Evolutionary conservation across 2,888 invertebrate species (phyloP).

Genomic region (Pheosia gnoma): DNA sequence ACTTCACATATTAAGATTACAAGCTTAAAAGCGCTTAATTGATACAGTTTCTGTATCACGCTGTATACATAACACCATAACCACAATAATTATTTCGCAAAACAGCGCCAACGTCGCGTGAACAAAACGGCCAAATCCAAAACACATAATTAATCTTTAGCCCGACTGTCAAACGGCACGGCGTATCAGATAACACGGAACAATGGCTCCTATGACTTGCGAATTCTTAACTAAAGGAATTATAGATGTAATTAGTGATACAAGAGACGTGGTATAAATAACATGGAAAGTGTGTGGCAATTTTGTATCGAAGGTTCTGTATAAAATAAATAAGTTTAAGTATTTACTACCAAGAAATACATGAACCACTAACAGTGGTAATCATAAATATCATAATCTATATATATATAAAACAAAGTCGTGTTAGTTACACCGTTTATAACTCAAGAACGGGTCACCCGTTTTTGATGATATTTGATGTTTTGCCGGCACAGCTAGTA

Average conservation of each 20-base stretch:
- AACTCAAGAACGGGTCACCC: too few relatives aligned
- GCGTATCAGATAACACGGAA: conserved; percentile 31
- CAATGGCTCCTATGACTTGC: conserved; percentile 45
- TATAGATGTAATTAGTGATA: conserved; percentile 44
- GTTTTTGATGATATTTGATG: too few relatives aligned
- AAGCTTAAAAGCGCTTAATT: too few relatives aligned
- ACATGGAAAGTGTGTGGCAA: neutral
- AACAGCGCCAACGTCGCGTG: neutral
- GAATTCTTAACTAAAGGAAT: conserved; percentile 28
- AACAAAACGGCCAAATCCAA: conserved; percentile 12
- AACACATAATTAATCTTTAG: conserved; percentile 44
- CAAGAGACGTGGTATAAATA: conserved; percentile 19
- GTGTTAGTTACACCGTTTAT: too few relatives aligned
- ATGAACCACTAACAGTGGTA: too few relatives aligned
- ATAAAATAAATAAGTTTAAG: neutral
- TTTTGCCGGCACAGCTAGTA: too few relatives aligned
- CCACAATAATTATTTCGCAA: conserved; percentile 9
- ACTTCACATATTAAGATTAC: too few relatives aligned
- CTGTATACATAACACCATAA: neutral
- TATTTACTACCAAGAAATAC: too few relatives aligned
- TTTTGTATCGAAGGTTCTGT: neutral
- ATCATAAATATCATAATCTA: too few relatives aligned
- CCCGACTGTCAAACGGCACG: conserved; percentile 19
- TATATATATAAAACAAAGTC: too few relatives aligned
- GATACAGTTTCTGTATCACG: too few relatives aligned